Evolutionary conservation across 2,797 vertebrate genomes (phyloP), one percentile per base, ranked within the genome.

Genomic region (Helicolenus hilgendorfi): DNA sequence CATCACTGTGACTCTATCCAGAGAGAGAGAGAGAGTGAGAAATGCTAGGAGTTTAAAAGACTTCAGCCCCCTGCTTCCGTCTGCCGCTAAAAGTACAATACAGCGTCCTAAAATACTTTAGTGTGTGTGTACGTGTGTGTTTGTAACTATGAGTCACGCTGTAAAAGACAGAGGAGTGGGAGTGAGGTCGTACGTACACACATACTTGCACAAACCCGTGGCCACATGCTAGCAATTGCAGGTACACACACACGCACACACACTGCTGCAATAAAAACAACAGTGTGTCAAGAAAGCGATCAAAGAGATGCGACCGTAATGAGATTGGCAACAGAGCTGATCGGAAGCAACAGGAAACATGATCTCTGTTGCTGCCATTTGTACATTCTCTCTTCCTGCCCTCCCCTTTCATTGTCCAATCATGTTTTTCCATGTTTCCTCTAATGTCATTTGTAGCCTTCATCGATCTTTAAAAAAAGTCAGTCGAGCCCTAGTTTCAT

Each of bases 91-190:
- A 77, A 76, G 74, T 62, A 76, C 71, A 79, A 70, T 67, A 72
- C 45, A 75, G 24, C 13, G 63, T 74, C 59, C 35, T 36, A 38
- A 87, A 83, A 88, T 59, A 64, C 45, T 65, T 70, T 13, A 6
- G 4, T 71, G 35, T 58, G 24, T 60, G 20, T 65, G 55, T 77
- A 71, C 29, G 70, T 65, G 55, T 77, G 53, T 73, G 64, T 38
- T 5, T 31, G 59, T 85, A 15, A 76, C 41, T 85, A 79, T 94
- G 94, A 93, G 76, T 89, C 84, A 93, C 78, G 9, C 84, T 38
- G 35, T n/a, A 77, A 75, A 10, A 72, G 77, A 31, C 26, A 58
- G 31, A 38, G 10, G 27, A 20, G 82, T 81, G 75, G 79, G 79
- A 77, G 86, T 31, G 64, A 64, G 77, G 68, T 70, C 2, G 33